Base-by-base conservation (phyloP, 2,888 invertebrate genomes). In the Orthosia gothica region DNA sequence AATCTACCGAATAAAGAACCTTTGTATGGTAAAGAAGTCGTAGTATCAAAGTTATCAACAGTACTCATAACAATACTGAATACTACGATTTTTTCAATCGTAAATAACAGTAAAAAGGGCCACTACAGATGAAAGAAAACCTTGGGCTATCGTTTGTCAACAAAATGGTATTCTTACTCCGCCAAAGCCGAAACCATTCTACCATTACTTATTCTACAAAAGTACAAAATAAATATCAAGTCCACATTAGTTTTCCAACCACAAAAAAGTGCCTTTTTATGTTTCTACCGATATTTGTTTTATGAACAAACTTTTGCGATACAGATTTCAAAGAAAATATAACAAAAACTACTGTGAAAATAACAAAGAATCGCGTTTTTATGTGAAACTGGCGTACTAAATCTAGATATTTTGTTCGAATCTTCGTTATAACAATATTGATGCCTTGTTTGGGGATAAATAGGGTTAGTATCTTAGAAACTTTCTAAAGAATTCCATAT, bases 201-300 rank as follows among this genome's bases (percentile, higher is more conserved):
- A 54, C 26, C 40, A 26, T 58, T 20, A 32, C 57, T 57, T 47
- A 58, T 26, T 26, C 15, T 18, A 16, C 23, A 70, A 76, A 76
- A 49, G 40, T 16, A 70, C 1, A 50, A 70, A 62, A 70, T 70
- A 77, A 62, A 76, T 62, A 76, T 13, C 16, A 47, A 57, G 16
- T 50, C 16, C 58, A 12, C 20, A 59, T 64, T 71, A 78, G 54
- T 55, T 50, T 54, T 45, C 15, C 5, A 15, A 64, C 49, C 40
- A 67, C 47, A 72, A 54, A 72, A 47, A 64, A 78, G 78, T 61
- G 72, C 72, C 18, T 72, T 72, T 78, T 40, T 59, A 64, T 78
- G 26, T 76, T 61, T 13, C 59, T 32, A 61, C 64, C 49, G 23
- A 78, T 78, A 72, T 64, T 78, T 64, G 54, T 72, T 76, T 66